Conservation (phyloP, 2,797 vertebrate species). For the Brotula barbata region DNA sequence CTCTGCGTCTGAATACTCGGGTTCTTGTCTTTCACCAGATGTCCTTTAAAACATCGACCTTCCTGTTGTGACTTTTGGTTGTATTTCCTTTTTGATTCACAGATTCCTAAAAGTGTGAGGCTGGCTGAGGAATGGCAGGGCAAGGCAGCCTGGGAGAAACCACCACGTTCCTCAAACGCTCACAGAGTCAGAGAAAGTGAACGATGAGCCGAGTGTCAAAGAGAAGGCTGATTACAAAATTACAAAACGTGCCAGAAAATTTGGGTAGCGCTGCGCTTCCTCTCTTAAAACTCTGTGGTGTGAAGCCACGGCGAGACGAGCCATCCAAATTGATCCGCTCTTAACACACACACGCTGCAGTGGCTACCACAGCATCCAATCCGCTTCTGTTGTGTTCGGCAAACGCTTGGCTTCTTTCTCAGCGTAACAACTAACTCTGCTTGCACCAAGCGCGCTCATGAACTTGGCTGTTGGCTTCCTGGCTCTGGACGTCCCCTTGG, state of each 20-base stretch:
- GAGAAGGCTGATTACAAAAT: conserved; percentile 54
- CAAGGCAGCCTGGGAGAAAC: conserved; percentile 83
- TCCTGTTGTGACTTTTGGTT: conserved; percentile 61
- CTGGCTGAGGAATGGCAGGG: conserved; percentile 85
- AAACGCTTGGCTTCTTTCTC: conserved; percentile 79
- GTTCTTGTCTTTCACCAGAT: too few relatives aligned
- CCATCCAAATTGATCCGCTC: conserved; percentile 58
- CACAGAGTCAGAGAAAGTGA: conserved; percentile 63
- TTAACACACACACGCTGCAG: conserved; percentile 47
- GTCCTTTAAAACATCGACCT: conserved; percentile 34
- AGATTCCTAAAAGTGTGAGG: conserved; percentile 94
- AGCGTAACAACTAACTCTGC: conserved; percentile 74
- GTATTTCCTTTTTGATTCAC: conserved; percentile 81
- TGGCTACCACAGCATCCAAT: conserved; percentile 42
- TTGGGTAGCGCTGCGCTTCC: conserved; percentile 32
- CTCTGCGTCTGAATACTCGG: not conserved
- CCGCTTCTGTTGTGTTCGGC: conserved; percentile 65
- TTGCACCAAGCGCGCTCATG: conserved; percentile 46
- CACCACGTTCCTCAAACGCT: conserved; percentile 64
- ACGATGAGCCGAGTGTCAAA: conserved; percentile 54
- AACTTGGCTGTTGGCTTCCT: conserved; percentile 55
- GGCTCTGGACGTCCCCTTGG: conserved; percentile 33
- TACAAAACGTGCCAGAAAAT: conserved; percentile 35
- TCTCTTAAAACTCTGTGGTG: conserved; percentile 43
- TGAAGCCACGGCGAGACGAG: conserved; percentile 45